Base-by-base conservation (phyloP, 2,888 invertebrate genomes). In the Watsonalla cultraria region DNA sequence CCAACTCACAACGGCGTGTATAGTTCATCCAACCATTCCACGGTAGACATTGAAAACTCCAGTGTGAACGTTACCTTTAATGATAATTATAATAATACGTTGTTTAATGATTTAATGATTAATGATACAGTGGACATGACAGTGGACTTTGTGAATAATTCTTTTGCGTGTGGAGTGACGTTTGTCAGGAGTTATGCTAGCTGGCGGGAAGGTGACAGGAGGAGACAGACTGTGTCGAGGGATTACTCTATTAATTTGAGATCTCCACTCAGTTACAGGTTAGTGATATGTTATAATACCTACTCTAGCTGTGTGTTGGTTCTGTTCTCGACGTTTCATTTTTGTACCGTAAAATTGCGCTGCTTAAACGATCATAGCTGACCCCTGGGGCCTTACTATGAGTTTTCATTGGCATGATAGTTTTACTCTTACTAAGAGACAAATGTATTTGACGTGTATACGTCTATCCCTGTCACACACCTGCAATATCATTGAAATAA, bases 191-290 rank as follows among this genome's bases (percentile, higher is more conserved):
- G 89, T 68, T 91, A 90, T 60, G 89, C 84, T 46, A 90, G 91
- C 54, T 86, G 84, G 85, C 78, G 82, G 5, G 87, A 89, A 56
- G 86, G 87, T 0, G 89, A 86, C 56, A 84, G 82, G 61, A 71
- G 84, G 47, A 73, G 77, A 49, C 62, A 56, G 49, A 55, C 59
- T 33, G 63, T 76, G 56, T 65, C 78, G n/a, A 76, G 86, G 57
- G 75, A 71, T 11, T 65, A 73, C 8, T 86, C 90, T 2, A 61
- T 84, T 4, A 92, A 92, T 69, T 75, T 92, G 60, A 77, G 92
- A 61, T 82, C 87, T 47, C 89, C 91, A 13, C 66, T 92, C 37
- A 92, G 89, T 68, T 90, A 91, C 64, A 80, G 92, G 92, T 92
- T 66, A 89, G 91, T 78, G 60, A 46, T 51, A 46, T 24, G 7